Evolutionary conservation across 1,140 invertebrate species (phyloP).

Genomic region (Scaptomyza pallida): DNA sequence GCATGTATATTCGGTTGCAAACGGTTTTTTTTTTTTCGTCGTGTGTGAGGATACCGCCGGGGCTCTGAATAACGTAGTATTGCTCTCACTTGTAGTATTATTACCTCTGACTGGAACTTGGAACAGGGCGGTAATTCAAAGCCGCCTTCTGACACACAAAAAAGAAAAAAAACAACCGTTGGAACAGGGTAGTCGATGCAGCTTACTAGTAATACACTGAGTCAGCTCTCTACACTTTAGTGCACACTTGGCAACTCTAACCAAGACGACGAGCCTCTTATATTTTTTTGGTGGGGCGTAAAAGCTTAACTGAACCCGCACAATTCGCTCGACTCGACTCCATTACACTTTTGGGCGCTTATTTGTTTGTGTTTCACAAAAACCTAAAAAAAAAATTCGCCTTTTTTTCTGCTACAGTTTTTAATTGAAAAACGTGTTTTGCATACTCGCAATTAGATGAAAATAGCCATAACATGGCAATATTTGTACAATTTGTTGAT

Average conservation of each 20-base stretch:
- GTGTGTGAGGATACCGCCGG: constrained; percentile 47
- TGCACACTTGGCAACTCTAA: constrained; percentile 20
- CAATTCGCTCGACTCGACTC: constrained; percentile 8
- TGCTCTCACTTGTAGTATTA: constrained; percentile 3
- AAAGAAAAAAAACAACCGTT: too few species aligned
- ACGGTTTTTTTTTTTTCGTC: too few species aligned
- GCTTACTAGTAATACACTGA: constrained; percentile 17
- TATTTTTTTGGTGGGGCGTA: neutral
- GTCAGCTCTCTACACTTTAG: constrained; percentile 9
- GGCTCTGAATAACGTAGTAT: constrained; percentile 34
- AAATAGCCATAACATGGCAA: constrained; percentile 46
- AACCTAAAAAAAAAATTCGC: too few species aligned
- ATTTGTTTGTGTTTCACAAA: constrained; percentile 6
- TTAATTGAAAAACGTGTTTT: constrained; percentile 78
- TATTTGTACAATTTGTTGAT: constrained; percentile 7
- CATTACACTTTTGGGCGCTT: neutral
- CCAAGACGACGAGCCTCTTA: constrained; percentile 34
- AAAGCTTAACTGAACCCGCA: constrained; percentile 35
- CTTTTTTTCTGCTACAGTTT: constrained; percentile 15
- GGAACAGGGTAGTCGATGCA: constrained; percentile 54
- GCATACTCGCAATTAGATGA: constrained; percentile 46
- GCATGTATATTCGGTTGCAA: constrained; percentile 71
- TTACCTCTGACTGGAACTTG: constrained; percentile 15
- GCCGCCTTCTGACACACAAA: constrained; percentile 66
- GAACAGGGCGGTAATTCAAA: constrained; percentile 57